Evolutionary conservation across 92 coral and sea anemone genomes (phyloP).

Genomic region (Palythoa caribaeorum): DNA sequence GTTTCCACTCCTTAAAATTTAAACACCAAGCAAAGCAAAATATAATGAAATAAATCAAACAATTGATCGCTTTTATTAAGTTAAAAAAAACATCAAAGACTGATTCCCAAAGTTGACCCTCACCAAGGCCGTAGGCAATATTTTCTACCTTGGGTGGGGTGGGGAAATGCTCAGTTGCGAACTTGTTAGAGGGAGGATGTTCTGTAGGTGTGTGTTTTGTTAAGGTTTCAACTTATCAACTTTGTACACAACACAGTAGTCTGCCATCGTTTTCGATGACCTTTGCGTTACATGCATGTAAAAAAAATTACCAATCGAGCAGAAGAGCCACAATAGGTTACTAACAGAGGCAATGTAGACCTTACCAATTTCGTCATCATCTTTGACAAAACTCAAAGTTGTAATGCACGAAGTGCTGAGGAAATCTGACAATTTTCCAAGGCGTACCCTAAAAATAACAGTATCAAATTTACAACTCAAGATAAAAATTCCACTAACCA

Average conservation of each 20-base stretch:
- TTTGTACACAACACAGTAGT: too few relatives aligned
- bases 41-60: background rate
- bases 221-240: too few relatives aligned
- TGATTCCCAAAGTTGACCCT: too few relatives aligned
- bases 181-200: too few relatives aligned
- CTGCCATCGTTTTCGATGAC: background rate
- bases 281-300: background rate
- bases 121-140: too few relatives aligned
- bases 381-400: conserved; percentile 86
- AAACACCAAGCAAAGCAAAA: background rate
- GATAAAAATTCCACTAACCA: too few relatives aligned
- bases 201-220: too few relatives aligned
- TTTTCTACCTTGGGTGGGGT: too few relatives aligned
- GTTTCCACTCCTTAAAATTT: conserved; percentile 30
- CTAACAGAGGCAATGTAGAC: too few relatives aligned
- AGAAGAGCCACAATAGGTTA: too few relatives aligned
- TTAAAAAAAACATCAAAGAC: background rate
- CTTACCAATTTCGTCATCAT: conserved; percentile 72
- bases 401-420: conserved; percentile 93
- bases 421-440: conserved; percentile 90
- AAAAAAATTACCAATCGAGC: background rate
- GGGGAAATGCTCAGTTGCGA: too few relatives aligned
- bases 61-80: background rate
- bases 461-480: background rate
- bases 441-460: conserved; percentile 74